Conservation (phyloP, 2,113 vertebrate species). For the Clupea harengus region DNA sequence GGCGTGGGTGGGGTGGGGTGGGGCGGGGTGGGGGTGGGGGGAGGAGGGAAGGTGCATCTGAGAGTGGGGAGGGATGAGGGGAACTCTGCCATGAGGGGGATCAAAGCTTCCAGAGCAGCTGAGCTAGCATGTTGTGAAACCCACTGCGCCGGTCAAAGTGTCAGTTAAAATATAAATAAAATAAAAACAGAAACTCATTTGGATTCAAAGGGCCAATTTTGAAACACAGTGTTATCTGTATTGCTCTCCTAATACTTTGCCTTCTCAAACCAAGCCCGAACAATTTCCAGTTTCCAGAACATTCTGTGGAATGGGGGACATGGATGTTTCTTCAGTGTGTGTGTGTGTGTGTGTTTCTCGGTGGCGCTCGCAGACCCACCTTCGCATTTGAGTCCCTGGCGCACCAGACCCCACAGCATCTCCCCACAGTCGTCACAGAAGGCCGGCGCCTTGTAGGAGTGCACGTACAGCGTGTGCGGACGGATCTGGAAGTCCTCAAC, state of each 20-base stretch:
- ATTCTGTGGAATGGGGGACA: not conserved
- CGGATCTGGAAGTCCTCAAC: conserved; percentile 92
- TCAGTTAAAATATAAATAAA: not conserved
- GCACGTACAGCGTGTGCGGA: conserved; percentile 88
- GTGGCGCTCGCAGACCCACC: conserved; percentile 64
- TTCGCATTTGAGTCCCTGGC: conserved; percentile 94
- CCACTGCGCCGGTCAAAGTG: not conserved
- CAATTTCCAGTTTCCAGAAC: not conserved
- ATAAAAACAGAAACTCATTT: not conserved
- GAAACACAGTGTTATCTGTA: no score
- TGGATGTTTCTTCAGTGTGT: not conserved
- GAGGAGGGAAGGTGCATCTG: not conserved
- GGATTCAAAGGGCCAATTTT: not conserved
- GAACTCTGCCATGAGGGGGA: not conserved
- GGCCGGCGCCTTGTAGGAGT: conserved; percentile 93
- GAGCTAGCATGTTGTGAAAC: not conserved
- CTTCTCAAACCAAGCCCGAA: not conserved
- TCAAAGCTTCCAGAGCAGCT: not conserved
- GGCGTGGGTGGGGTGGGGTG: not conserved
- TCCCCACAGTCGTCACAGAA: conserved; percentile 95
- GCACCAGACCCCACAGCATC: conserved; percentile 95
- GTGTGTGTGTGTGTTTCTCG: not conserved
- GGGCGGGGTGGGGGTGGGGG: not conserved
- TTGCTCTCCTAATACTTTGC: not conserved
- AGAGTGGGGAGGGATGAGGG: not conserved